These are phyloP conservation scores for Meteorus colon DNA, from an alignment of 2,888 invertebrate species.

Conservation along the genomic window DNA sequence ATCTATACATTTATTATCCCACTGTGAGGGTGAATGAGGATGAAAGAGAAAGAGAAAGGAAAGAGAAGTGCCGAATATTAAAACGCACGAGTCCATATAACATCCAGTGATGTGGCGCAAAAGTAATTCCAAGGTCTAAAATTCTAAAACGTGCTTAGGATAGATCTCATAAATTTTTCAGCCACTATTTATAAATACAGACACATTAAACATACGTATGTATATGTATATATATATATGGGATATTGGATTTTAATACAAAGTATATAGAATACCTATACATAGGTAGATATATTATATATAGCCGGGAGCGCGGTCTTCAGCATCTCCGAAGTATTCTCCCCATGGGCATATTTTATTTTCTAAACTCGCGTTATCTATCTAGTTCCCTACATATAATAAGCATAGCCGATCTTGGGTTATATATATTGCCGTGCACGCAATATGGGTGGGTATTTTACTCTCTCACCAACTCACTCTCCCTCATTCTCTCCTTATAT, in stretches of 20 bases:
- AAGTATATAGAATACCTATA: not conserved
- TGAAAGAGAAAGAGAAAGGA: too few species aligned
- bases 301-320: constrained; percentile 18
- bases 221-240: not conserved
- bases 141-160: constrained; percentile 53
- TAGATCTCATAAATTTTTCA: constrained; percentile 61
- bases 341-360: constrained; percentile 37
- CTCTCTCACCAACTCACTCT: constrained; percentile 1
- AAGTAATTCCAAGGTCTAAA: constrained; percentile 47
- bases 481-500: not conserved
- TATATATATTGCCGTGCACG: constrained; percentile 49
- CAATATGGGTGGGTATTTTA: constrained; percentile 17
- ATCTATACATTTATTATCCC: not conserved
- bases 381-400: constrained; percentile 67
- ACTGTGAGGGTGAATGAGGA: not conserved
- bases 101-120: not conserved
- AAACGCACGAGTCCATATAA: not conserved
- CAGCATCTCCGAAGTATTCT: constrained; percentile 12
- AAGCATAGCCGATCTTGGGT: constrained; percentile 68
- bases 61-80: too few species aligned
- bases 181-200: constrained; percentile 49
- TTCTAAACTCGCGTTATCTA: constrained; percentile 57
- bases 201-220: not conserved
- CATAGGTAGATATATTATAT: not conserved
- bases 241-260: constrained; percentile 8